Base-by-base conservation (phyloP, 2,888 invertebrate species). In the Polyploca ridens region DNA sequence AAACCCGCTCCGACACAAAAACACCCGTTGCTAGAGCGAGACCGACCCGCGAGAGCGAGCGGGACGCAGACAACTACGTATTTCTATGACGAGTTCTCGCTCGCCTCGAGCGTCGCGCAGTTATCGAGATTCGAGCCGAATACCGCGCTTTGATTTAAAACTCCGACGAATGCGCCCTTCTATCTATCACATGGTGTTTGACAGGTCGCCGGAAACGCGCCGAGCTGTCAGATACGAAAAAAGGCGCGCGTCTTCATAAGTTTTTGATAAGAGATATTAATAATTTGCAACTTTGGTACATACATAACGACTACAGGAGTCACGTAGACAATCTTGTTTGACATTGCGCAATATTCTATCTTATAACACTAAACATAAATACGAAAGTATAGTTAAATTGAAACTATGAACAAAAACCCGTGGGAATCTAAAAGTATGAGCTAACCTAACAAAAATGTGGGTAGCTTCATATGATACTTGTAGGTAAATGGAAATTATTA, bases 121-220 rank as follows among this genome's bases (percentile, higher is more conserved):
- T 89, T 90, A 90, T 90, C 89, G 90, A 87, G 89, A 89, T 86
- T 84, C 87, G 81, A 88, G 79, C 81, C 86, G 84, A 89, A 88
- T 89, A 90, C 89, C 87, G 90, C 90, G 90, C 88, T 92, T 92
- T 91, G 91, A 93, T 93, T 94, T 94, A 93, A 92, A 92, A 93
- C 92, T 89, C 85, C 75, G 84, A 85, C 83, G 88, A 93, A 89
- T 91, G 92, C 89, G 92, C 94, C 94, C 94, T 94, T 94, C 92
- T 93, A 93, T 93, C 90, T 91, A 93, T 93, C 94, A 94, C 92
- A 93, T 94, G 94, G 93, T 90, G 91, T 93, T 93, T 94, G 94
- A 94, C 94, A 94, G 94, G 84, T 92, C 91, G 87, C 86, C 90
- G 91, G 91, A 91, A 91, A 90, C 86, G 85, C 86, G 80, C 77